Evolutionary conservation across 2,113 vertebrate species (phyloP), one percentile per base, ranked within the genome.

Genomic region (Bubalus kerabau): DNA sequence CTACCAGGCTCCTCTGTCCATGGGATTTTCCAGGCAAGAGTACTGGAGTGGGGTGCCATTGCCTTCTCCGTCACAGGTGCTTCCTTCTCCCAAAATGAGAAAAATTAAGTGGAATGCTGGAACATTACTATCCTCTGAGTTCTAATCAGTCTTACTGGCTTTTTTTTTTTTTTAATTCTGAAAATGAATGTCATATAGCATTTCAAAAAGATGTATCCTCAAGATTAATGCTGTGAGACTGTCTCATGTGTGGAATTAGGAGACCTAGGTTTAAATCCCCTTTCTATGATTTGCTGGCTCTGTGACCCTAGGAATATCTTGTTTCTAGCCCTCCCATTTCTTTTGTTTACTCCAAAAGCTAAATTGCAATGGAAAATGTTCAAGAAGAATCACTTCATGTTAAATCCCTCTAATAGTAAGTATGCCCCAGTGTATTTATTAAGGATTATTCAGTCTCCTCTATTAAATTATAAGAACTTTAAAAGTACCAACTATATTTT

Each of bases 401-500:
- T 52, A 56, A 80, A n/a, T 91, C 23, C 8, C 24, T 96, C 56
- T 87, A 83, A 6, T 36, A 87, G 52, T 87, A 90, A 57, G 67
- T 57, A 48, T 50, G 67, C 17, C 28, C 16, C 52, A n/a, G 30
- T 24, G 46, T 74, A 50, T 21, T 92, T 81, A 43, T 30, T 89
- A 91, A 36, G 56, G 43, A 60, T 40, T 46, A 90, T 50, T 90
- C 50, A 24, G 81, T 64, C 43, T 90, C 36, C 40, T 84, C 40
- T 89, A 81, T 86, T 94, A 84, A 95, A 78, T 84, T 71, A 14
- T 74, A 74, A 89, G 28, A 92, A 89, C 52, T 86, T 97, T 64
- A 36, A 76, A 96, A 80, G 30, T 87, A 71, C 81, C 23, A 71
- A 36, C 19, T 95, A n/a, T 71, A 76, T 46, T 28, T 95, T 86